Conservation (phyloP, 2,113 vertebrate genomes). For the Cephalophus harveyi region DNA sequence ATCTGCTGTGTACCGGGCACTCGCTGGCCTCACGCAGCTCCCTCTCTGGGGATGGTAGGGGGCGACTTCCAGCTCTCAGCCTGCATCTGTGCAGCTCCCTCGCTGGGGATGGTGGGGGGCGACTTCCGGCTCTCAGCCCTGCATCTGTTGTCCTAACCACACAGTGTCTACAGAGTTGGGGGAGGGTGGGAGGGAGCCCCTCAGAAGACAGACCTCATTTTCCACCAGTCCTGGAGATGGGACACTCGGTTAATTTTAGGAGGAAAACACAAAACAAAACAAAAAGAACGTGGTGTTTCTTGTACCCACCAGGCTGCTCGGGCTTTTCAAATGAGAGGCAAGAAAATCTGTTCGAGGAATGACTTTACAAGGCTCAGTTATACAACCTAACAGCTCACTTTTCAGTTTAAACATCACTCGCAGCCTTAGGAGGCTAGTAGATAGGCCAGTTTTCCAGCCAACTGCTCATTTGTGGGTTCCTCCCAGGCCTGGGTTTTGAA, state of each 20-base stretch:
- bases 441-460: neutral
- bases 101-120: neutral
- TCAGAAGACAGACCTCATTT: neutral
- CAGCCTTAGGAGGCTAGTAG: neutral
- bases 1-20: neutral
- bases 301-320: neutral
- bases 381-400: neutral
- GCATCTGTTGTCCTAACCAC: neutral
- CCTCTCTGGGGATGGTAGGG: neutral
- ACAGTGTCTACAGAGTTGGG: fast-evolving
- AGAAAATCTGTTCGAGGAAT: neutral
- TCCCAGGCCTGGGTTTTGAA: neutral
- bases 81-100: neutral
- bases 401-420: neutral
- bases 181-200: neutral
- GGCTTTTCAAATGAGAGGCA: neutral
- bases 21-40: neutral
- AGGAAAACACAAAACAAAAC: neutral
- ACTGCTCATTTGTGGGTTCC: neutral
- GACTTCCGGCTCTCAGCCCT: neutral
- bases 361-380: neutral
- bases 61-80: neutral
- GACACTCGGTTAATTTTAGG: neutral
- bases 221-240: neutral
- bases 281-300: neutral